Conservation (phyloP, 2,888 invertebrate species). For the Aporophyla nigra region DNA sequence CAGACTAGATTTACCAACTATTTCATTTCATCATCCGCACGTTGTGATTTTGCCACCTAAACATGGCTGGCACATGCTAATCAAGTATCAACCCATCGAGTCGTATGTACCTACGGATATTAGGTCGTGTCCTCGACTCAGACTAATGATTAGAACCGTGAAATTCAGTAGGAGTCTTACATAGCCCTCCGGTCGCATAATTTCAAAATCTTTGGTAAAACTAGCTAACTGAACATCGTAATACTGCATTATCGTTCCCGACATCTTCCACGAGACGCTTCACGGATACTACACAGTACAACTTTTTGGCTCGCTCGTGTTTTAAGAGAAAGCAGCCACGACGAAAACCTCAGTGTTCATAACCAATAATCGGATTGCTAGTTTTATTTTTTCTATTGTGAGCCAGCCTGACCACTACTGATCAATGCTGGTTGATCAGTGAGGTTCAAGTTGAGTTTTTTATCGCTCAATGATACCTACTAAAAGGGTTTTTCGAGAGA, state of each 20-base stretch:
- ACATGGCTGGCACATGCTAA: neutral
- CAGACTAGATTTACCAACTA: neutral
- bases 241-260: neutral
- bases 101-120: neutral
- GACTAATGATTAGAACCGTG: neutral
- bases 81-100: neutral
- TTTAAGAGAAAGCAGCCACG: neutral
- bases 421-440: neutral
- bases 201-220: neutral
- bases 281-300: too few relatives aligned
- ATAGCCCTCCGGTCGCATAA: neutral
- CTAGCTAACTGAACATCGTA: too few relatives aligned
- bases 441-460: neutral
- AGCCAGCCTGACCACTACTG: neutral
- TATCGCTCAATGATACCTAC: neutral
- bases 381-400: neutral
- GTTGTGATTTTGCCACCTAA: neutral
- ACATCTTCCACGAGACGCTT: neutral
- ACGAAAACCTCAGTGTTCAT: neutral
- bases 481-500: neutral
- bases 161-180: neutral
- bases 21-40: too few relatives aligned
- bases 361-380: neutral
- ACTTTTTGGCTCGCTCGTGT: neutral
- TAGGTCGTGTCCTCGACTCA: neutral